Percentiles rank a stretch among this genome's conserved stretches.
These are phyloP conservation scores for Gymnodraco acuticeps DNA, from an alignment of 2,797 vertebrate species.

Conservation along the genomic window DNA sequence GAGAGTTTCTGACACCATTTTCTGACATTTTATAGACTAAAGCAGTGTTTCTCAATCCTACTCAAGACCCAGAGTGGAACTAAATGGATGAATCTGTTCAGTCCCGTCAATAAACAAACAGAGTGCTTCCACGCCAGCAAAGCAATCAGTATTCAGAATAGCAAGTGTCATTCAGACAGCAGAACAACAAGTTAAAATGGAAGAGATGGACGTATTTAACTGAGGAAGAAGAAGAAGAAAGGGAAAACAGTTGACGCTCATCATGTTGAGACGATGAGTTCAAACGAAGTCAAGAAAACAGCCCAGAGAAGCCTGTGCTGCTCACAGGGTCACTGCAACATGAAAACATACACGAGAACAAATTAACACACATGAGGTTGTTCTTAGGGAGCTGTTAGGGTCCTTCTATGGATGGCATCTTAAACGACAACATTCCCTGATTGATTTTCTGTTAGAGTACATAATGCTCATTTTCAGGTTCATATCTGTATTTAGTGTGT, in stretches of 20 bases:
- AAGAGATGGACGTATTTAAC: neutral
- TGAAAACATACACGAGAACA: neutral
- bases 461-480: too few relatives aligned
- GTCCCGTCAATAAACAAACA: slow-evolving; percentile 25
- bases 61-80: slow-evolving; percentile 8
- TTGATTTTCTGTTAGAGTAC: too few relatives aligned
- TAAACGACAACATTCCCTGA: neutral
- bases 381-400: too few relatives aligned
- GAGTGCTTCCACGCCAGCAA: neutral
- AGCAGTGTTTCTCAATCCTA: slow-evolving; percentile 6
- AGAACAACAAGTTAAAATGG: slow-evolving; percentile 1
- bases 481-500: too few relatives aligned
- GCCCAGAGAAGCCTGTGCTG: neutral
- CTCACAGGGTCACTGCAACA: neutral
- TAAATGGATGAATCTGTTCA: slow-evolving; percentile 20
- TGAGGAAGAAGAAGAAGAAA: neutral
- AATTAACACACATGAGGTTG: too few relatives aligned
- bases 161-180: slow-evolving; percentile 19
- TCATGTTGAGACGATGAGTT: neutral
- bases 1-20: neutral
- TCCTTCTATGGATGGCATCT: neutral
- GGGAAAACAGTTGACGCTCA: slow-evolving; percentile 2
- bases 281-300: neutral
- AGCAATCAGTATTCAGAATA: slow-evolving; percentile 16
- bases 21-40: slow-evolving; percentile 11